Evolutionary conservation across 2,797 vertebrate species (phyloP).

Genomic region (Protonibea diacanthus): DNA sequence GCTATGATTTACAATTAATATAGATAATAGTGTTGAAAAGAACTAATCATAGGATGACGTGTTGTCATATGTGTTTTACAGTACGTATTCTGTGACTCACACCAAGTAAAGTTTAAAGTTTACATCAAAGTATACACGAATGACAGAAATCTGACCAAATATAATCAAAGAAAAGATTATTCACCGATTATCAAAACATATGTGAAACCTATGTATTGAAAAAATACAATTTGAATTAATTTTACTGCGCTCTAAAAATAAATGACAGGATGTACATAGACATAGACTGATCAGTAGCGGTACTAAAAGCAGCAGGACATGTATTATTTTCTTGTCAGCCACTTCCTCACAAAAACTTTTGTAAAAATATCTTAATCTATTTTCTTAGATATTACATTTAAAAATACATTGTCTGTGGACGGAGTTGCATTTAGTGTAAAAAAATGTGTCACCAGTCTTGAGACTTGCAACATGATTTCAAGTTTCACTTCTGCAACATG

Average conservation of each 20-base stretch:
- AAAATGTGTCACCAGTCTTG: not conserved
- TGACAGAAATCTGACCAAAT: not conserved
- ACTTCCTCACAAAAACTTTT: not conserved
- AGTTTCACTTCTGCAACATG: slow-evolving; percentile 76
- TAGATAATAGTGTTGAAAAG: not conserved
- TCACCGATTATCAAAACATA: not conserved
- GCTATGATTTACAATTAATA: not conserved
- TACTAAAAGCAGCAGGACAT: not conserved
- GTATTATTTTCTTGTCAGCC: not conserved
- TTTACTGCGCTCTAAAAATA: not conserved
- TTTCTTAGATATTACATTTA: not conserved
- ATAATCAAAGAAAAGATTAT: not conserved
- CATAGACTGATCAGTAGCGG: not conserved
- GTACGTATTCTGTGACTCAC: not conserved
- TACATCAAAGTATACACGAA: no score
- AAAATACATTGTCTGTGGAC: not conserved
- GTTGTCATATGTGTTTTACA: not conserved
- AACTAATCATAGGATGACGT: not conserved
- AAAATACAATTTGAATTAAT: not conserved
- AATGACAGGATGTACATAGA: not conserved
- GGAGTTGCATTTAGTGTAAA: not conserved
- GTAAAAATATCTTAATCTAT: not conserved
- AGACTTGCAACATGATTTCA: slow-evolving; percentile 40
- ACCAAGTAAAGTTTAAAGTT: not conserved
- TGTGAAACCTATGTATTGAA: not conserved